phyloP scores from a whole-genome alignment of 2,113 vertebrate genomes.

The Lophochroa leadbeateri region DNA sequence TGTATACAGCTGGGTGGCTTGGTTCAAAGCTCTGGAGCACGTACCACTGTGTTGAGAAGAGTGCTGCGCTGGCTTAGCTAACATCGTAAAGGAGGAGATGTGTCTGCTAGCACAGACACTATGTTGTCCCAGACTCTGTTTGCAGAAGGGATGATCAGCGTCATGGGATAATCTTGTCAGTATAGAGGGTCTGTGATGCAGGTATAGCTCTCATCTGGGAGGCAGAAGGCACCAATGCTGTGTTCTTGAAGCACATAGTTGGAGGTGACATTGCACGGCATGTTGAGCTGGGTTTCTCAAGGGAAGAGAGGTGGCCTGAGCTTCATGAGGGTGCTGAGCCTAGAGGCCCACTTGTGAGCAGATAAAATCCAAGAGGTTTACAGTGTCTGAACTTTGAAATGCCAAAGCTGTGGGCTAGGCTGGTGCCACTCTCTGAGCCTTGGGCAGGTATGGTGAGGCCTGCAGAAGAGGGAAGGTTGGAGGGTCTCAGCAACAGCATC shows the following conservation, averaged over 20 bases:
- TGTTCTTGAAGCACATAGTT: neutral
- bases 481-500: neutral
- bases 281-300: neutral
- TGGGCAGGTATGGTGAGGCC: neutral
- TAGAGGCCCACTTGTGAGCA: neutral
- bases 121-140: neutral
- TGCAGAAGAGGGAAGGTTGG: neutral
- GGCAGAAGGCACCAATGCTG: neutral
- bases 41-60: neutral
- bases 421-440: neutral
- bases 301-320: neutral
- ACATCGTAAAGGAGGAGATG: neutral
- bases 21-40: neutral
- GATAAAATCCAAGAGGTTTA: neutral
- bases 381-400: neutral
- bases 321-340: neutral
- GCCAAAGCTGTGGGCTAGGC: neutral
- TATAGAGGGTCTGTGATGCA: neutral
- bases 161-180: neutral
- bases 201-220: neutral
- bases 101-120: neutral
- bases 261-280: neutral
- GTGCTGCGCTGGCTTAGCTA: neutral
- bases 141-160: neutral
- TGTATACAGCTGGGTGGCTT: neutral